Base-by-base conservation (phyloP, 1,140 invertebrate species). In the Drosophila teissieri region DNA sequence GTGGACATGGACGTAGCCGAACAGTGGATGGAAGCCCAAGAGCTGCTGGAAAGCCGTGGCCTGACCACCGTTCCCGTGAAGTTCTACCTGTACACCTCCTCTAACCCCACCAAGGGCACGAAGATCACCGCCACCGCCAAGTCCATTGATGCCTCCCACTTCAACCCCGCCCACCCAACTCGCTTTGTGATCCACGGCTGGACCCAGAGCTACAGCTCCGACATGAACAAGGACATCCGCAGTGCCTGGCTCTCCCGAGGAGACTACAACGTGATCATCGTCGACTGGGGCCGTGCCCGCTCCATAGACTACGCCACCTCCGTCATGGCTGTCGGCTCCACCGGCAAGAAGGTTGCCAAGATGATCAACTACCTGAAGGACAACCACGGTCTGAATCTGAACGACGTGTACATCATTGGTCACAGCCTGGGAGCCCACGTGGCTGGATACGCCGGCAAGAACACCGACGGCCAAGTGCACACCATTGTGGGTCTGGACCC, bases 241-340 rank as follows among this genome's bases (percentile, higher is more conserved):
- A 65, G 65, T 40, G 94, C 94, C 46, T 95, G 95, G 89, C 83
- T 95, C 7, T 70, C 82, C 24, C 77, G 78, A 4, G 93, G 91
- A 3, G 93, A 95, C 65, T 90, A 62, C 56, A 91, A 92, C 54
- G 93, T 93, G 19, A 94, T 96, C 63, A 91, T 93, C 22, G 93
- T 96, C 0, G 94, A 96, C 69, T 96, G 95, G 95, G 93, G 92
- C 8, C 80, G 92, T 4, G 91, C 89, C 40, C 74, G 82, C 12
- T 92, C 92, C 39, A 83, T 93, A 4, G 94, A 94, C 44, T 94
- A 94, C 22, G 75, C 93, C 10, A 92, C 93, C 27, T 93, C 94
- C 0, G 77, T 81, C 1, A 27, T 74, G 44, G 77, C 88, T 61
- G 92, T 93, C 0, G n/a, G 55, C 14, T 60, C 54, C 14, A 83